Base-by-base conservation (phyloP, 2,113 vertebrate species). In the Microtus richardsoni region DNA sequence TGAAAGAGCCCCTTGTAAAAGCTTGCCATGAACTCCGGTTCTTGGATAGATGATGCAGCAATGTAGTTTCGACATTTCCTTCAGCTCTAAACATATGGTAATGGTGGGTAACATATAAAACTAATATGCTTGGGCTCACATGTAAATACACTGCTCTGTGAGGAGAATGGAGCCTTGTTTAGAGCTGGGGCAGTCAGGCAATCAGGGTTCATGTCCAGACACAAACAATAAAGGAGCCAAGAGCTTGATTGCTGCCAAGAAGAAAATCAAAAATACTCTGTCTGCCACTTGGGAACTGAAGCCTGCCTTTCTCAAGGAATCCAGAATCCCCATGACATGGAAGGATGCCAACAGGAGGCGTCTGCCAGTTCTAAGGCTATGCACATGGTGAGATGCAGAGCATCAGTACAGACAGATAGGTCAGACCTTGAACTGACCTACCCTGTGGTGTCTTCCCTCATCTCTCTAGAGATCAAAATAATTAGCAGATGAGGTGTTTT, bases 391-490 rank as follows among this genome's bases (percentile, higher is more conserved):
- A 39, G 22, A 16, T 9, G 1, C 5, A 33, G 24, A 47, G 2
- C 6, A 9, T 5, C 3, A 1, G 17, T 21, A 22, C 13, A 33
- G 2, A 49, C 13, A 28, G 30, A 68, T 4, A 24, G 0, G 14
- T 41, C 36, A 5, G 33, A 5, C 39, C 19, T 87, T 28, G 66
- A 60, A 10, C 7, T 75, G 19, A 44, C 17, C 30, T 73, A 30
- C 62, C 30, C 58, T 24, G 28, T n/a, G 16, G 11, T 71, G 12
- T 64, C 75, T 60, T 54, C 3, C n/a, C 24, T 80, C 66, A 41
- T 47, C 14, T 49, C 3, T 12, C 47, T 47, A n/a, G 71, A 21
- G 26, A 66, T 21, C 24, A 91, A 84, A 41, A 83, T 44, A 26
- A 77, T 66, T 62, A 49, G 47, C 79, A 75, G 64, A 78, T 39